Percentiles rank a stretch among this genome's conserved stretches.
Evolutionary conservation across 2,113 vertebrate genomes (phyloP).

Genomic region (Oreochromis spilurus): DNA sequence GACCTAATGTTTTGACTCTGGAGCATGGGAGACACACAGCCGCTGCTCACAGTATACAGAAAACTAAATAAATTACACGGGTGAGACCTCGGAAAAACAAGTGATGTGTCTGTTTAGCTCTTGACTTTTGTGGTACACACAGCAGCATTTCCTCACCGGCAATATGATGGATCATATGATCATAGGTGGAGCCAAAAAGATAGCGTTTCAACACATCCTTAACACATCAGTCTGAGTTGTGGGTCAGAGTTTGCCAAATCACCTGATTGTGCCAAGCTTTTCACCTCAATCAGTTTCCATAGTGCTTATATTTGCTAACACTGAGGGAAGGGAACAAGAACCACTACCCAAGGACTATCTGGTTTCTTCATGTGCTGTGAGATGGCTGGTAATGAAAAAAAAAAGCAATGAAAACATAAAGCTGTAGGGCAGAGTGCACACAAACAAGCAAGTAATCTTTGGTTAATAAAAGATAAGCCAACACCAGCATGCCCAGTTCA

Average conservation of each 20-base stretch:
- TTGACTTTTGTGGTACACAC: background rate
- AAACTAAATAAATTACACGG: background rate
- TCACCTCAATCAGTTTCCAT: background rate
- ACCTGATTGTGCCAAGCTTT: background rate
- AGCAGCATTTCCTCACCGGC: background rate
- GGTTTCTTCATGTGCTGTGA: background rate
- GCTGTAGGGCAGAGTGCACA: background rate
- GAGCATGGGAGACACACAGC: background rate
- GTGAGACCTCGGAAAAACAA: background rate
- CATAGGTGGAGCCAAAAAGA: background rate
- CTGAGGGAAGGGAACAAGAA: background rate
- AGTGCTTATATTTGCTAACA: background rate
- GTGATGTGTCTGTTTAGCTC: background rate
- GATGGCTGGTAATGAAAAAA: background rate
- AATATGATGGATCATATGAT: background rate
- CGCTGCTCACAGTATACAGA: constrained; percentile 23
- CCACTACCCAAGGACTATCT: background rate
- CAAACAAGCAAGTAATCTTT: constrained; percentile 35
- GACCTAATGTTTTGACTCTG: constrained; percentile 20
- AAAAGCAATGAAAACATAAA: background rate
- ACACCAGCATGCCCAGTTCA: constrained; percentile 31
- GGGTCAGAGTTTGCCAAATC: background rate
- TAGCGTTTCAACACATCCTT: background rate
- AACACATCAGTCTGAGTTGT: background rate
- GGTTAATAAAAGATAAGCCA: constrained; percentile 43